Percentiles rank a stretch among this genome's conserved stretches.
phyloP scores from a whole-genome alignment of 1,140 invertebrate species.

The Phthorimaea operculella region DNA sequence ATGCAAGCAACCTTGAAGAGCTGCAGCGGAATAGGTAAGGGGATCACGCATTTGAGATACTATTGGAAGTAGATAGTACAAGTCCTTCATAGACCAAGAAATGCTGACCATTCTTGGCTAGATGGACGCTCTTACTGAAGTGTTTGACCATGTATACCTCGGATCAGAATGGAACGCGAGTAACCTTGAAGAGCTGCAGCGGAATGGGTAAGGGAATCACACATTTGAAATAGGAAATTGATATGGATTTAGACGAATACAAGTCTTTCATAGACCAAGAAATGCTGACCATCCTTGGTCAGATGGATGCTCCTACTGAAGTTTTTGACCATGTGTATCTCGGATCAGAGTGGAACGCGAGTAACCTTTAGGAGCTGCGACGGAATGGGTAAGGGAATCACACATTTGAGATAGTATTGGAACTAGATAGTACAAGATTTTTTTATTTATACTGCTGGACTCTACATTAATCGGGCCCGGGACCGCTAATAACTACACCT shows the following conservation, averaged over 20 bases:
- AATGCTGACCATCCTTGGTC: slow-evolving; percentile 95
- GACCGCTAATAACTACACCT: too few species aligned
- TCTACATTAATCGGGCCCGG: too few species aligned
- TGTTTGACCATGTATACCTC: slow-evolving; percentile 96
- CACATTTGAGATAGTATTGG: too few species aligned
- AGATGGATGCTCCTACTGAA: slow-evolving; percentile 97
- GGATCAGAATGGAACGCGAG: too few species aligned
- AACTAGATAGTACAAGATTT: too few species aligned
- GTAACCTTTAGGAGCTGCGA: slow-evolving; percentile 95
- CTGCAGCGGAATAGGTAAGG: slow-evolving; percentile 90
- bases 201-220: too few species aligned
- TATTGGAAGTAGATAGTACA: too few species aligned
- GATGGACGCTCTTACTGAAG: slow-evolving; percentile 97
- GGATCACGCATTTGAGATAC: slow-evolving; percentile 2
- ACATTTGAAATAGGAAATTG: slow-evolving; percentile 88
- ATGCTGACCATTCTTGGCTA: slow-evolving; percentile 97
- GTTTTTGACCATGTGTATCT: slow-evolving; percentile 98
- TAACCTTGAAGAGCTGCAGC: too few species aligned
- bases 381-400: slow-evolving; percentile 81
- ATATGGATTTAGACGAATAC: slow-evolving; percentile 90
- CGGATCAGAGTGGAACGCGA: slow-evolving; percentile 99
- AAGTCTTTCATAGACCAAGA: slow-evolving; percentile 98
- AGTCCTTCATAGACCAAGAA: slow-evolving; percentile 96
- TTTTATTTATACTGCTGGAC: slow-evolving; percentile 98
- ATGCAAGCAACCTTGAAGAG: slow-evolving; percentile 98